These are phyloP conservation scores for Amblyornis subalaris DNA, from an alignment of 2,113 vertebrate species.

Conservation along the genomic window DNA sequence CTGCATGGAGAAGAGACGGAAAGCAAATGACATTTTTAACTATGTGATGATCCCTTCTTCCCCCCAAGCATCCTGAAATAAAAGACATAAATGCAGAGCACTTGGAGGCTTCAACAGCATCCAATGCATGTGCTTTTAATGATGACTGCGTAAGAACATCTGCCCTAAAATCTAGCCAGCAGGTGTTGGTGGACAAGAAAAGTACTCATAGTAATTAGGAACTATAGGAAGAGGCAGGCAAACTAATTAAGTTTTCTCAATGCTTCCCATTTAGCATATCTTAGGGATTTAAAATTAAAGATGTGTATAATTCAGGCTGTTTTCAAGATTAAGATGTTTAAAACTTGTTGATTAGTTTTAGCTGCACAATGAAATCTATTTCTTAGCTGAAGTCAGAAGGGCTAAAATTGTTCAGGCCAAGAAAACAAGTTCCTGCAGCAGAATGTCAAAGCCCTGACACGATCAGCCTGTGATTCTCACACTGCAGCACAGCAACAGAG, in stretches of 20 bases:
- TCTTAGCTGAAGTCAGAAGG: background rate
- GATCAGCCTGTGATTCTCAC: background rate
- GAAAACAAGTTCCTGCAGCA: background rate
- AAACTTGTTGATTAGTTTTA: background rate
- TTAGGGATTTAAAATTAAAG: background rate
- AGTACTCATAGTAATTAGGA: background rate
- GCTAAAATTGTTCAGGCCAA: background rate
- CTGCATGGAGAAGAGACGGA: background rate
- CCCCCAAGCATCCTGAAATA: background rate
- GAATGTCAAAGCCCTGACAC: fast-evolving
- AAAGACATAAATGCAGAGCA: background rate
- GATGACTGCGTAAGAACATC: background rate
- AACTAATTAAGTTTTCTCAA: background rate
- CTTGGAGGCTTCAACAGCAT: background rate
- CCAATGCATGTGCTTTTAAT: background rate
- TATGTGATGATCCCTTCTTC: background rate
- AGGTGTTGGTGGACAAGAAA: background rate
- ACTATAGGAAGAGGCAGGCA: background rate
- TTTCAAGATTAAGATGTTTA: background rate
- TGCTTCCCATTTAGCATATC: background rate
- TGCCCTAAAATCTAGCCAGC: background rate
- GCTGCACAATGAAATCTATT: background rate
- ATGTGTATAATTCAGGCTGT: background rate
- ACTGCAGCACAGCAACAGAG: background rate
- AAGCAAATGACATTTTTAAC: background rate